A percentile compares a stretch with the other conserved stretches of the same genome.
Evolutionary conservation across 2,888 invertebrate genomes (phyloP).

Genomic region (Coelopa pilipes): DNA sequence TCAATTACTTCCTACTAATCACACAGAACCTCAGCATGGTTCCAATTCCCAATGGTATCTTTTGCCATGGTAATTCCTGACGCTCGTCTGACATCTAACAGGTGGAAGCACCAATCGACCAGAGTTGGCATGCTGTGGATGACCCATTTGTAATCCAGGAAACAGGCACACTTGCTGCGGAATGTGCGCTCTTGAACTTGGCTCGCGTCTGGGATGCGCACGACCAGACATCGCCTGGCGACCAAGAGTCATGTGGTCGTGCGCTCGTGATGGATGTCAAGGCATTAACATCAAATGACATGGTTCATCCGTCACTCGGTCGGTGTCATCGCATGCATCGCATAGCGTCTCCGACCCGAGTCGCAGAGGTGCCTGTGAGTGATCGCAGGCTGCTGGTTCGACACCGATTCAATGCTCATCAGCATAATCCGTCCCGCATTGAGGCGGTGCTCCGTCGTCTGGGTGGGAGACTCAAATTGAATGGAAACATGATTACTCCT

Average conservation of each 20-base stretch:
- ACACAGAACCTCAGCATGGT: no score
- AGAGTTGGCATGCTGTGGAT: not conserved
- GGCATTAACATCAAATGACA: conserved; percentile 67
- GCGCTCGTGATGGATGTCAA: conserved; percentile 66
- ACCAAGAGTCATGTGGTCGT: conserved; percentile 53
- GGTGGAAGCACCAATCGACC: conserved; percentile 19
- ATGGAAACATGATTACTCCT: conserved; percentile 37
- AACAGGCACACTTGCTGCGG: conserved; percentile 7
- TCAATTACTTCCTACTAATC: no score
- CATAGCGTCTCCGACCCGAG: conserved; percentile 7
- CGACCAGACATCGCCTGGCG: conserved; percentile 6
- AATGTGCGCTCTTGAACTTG: conserved; percentile 36
- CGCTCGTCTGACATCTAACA: conserved; percentile 13
- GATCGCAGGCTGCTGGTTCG: conserved; percentile 33
- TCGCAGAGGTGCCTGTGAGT: not conserved
- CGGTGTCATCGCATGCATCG: conserved; percentile 48
- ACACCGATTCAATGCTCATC: conserved; percentile 53
- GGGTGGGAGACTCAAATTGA: conserved; percentile 30
- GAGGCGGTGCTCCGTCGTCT: conserved; percentile 28
- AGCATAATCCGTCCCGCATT: conserved; percentile 48
- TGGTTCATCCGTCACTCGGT: conserved; percentile 66
- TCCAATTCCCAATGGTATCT: not conserved
- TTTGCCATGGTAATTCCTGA: not conserved
- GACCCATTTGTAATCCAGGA: not conserved
- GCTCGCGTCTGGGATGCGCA: conserved; percentile 7